A percentile compares a stretch with the other conserved stretches of the same genome.
These are phyloP conservation scores for Dallia pectoralis DNA, from an alignment of 2,797 vertebrate genomes.

Conservation along the genomic window DNA sequence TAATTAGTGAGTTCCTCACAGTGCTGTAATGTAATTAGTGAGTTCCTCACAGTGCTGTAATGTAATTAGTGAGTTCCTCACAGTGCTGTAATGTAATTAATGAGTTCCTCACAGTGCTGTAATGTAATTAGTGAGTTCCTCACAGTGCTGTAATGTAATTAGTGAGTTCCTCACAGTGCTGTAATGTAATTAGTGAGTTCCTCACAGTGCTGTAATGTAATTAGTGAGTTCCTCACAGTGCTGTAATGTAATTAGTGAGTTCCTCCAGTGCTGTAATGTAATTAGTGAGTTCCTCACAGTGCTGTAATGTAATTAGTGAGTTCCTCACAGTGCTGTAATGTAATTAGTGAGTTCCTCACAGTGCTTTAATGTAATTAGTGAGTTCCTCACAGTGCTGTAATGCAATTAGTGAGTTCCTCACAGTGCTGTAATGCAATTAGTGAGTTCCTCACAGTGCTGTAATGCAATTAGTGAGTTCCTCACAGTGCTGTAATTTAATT, in stretches of 20 bases:
- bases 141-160: background rate
- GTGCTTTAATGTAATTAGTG: too few species aligned
- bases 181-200: background rate
- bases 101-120: slow-evolving; percentile 80
- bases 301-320: slow-evolving; percentile 79
- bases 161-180: background rate
- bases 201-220: slow-evolving; percentile 88
- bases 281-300: slow-evolving; percentile 71
- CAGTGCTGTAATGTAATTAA: too few species aligned
- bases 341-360: background rate
- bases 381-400: slow-evolving; percentile 82
- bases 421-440: background rate
- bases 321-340: too few species aligned
- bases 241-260: background rate
- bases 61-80: background rate
- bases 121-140: slow-evolving; percentile 12
- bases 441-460: background rate
- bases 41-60: too few species aligned
- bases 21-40: slow-evolving; percentile 85
- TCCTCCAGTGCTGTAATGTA: too few species aligned
- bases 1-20: slow-evolving; percentile 65
- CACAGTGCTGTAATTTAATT: slow-evolving; percentile 91
- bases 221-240: too few species aligned
- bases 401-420: too few species aligned
- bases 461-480: slow-evolving; percentile 16